Conservation (phyloP, 2,113 vertebrate genomes). For the Hepsetus odoe region DNA sequence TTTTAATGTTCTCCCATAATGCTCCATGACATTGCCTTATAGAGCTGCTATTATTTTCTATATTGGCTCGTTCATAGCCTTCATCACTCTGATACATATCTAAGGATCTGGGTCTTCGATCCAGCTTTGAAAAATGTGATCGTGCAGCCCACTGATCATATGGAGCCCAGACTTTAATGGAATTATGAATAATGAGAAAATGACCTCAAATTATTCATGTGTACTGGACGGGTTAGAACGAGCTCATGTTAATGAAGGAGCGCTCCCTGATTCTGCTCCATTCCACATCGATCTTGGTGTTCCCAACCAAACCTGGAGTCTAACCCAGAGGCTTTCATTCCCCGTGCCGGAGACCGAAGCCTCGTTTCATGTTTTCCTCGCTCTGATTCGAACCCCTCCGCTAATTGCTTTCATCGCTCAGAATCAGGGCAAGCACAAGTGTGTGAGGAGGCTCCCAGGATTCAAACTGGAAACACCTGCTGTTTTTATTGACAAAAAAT, state of each 20-base stretch:
- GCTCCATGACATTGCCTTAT: too few relatives aligned
- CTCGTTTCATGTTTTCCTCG: background rate
- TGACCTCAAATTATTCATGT: slow-evolving; percentile 47
- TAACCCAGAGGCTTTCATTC: background rate
- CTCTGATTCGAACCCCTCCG: background rate
- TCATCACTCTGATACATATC: background rate
- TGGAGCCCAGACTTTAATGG: slow-evolving; percentile 4
- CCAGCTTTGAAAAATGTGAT: background rate
- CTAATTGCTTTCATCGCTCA: background rate
- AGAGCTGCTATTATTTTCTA: too few relatives aligned
- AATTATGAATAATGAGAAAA: slow-evolving; percentile 48
- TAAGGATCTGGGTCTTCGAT: background rate
- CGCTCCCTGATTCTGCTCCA: slow-evolving; percentile 20
- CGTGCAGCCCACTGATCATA: background rate
- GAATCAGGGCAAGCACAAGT: background rate
- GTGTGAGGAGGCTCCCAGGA: background rate
- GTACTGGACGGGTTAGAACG: slow-evolving; percentile 45
- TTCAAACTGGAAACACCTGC: background rate
- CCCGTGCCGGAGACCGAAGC: background rate
- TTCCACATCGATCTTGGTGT: slow-evolving; percentile 28
- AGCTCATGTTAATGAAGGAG: slow-evolving; percentile 43
- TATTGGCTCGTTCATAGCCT: too few relatives aligned
- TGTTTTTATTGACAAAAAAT: background rate
- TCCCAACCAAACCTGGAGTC: background rate
- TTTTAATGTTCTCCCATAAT: too few relatives aligned